phyloP scores from a whole-genome alignment of 1,140 invertebrate genomes.

The Aphelinus certus region DNA sequence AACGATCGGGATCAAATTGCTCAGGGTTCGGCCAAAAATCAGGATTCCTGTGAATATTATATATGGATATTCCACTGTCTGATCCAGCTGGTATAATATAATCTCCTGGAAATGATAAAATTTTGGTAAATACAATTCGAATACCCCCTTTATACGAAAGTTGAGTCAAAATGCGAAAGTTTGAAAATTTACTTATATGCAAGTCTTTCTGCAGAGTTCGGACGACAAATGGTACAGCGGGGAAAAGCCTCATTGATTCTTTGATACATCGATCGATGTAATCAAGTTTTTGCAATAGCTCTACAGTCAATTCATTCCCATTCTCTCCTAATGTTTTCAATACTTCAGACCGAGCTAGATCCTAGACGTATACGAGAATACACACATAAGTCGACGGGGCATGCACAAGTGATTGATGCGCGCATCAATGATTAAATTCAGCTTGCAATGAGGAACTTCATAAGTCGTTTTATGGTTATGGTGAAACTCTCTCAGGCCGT shows the following conservation, averaged over 20 bases:
- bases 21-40: slow-evolving; percentile 76
- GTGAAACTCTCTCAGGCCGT: too few relatives aligned
- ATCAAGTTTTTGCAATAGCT: slow-evolving; percentile 72
- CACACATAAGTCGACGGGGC: too few relatives aligned
- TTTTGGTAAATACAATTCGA: neutral
- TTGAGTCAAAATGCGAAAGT: neutral
- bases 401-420: too few relatives aligned
- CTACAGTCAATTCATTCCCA: slow-evolving; percentile 55
- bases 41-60: slow-evolving; percentile 72
- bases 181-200: slow-evolving; percentile 49
- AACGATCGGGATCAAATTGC: slow-evolving; percentile 78
- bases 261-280: slow-evolving; percentile 77
- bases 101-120: slow-evolving; percentile 33
- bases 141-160: neutral
- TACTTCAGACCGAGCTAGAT: neutral
- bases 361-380: neutral
- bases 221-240: slow-evolving; percentile 75
- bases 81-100: slow-evolving; percentile 57
- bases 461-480: too few relatives aligned
- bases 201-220: slow-evolving; percentile 68
- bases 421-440: too few relatives aligned
- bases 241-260: slow-evolving; percentile 72
- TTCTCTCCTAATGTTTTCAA: slow-evolving; percentile 35
- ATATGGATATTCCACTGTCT: slow-evolving; percentile 62
- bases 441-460: too few relatives aligned